These are phyloP conservation scores for Gephyroberyx darwinii DNA, from an alignment of 2,797 vertebrate genomes.

Conservation along the genomic window DNA sequence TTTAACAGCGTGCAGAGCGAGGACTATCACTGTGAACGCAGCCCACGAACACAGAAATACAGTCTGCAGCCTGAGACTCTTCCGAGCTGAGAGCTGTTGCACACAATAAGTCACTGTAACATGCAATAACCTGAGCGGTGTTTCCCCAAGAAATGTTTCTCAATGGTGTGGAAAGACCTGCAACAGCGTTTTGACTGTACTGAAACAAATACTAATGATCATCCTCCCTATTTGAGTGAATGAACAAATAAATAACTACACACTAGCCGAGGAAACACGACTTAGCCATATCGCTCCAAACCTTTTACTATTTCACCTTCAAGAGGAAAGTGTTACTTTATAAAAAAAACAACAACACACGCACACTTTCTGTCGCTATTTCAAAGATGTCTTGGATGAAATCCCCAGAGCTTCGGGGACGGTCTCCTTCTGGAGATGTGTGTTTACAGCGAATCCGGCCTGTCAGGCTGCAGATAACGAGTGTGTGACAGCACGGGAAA, in stretches of 20 bases:
- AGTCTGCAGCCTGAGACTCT: constrained; percentile 32
- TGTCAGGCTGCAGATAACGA: constrained; percentile 56
- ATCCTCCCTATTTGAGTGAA: not conserved
- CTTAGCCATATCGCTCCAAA: not conserved
- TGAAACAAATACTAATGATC: constrained; percentile 17
- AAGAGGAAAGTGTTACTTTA: constrained; percentile 5
- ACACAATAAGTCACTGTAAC: constrained; percentile 9
- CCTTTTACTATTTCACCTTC: constrained; percentile 41
- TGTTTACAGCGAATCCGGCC: constrained; percentile 48
- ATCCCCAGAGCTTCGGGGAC: constrained; percentile 51
- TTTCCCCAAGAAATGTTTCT: constrained; percentile 37
- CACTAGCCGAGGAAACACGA: not conserved
- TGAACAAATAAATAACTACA: too few species aligned
- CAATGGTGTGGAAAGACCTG: constrained; percentile 36
- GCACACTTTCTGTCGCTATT: constrained; percentile 39
- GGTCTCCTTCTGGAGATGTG: constrained; percentile 29
- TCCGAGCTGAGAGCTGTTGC: constrained; percentile 20
- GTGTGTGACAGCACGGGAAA: constrained; percentile 55
- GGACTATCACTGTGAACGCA: constrained; percentile 50
- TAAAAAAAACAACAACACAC: constrained; percentile 3
- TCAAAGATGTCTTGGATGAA: constrained; percentile 49
- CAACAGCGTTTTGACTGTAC: constrained; percentile 26
- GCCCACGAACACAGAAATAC: constrained; percentile 52
- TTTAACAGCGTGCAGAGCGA: constrained; percentile 56
- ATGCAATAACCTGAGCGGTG: not conserved